phyloP scores from a whole-genome alignment of 2,113 vertebrate species.

The Epinephelus cyanopodus region DNA sequence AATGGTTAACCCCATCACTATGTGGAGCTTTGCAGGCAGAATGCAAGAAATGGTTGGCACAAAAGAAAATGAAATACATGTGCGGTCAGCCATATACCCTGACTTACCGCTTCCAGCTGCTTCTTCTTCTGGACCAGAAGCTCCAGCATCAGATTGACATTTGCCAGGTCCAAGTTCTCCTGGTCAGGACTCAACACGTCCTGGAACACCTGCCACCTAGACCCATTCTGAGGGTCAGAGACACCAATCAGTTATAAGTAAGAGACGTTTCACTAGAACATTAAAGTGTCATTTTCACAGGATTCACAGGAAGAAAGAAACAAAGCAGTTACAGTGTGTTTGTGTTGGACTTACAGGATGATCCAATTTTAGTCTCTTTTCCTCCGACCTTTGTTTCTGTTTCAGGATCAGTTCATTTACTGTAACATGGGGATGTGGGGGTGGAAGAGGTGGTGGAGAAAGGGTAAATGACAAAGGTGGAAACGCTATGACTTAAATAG shows the following conservation, averaged over 20 bases:
- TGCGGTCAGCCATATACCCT: not conserved
- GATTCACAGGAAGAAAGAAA: not conserved
- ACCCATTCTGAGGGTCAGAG: constrained; percentile 88
- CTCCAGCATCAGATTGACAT: constrained; percentile 98
- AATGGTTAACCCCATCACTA: not conserved
- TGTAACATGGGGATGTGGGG: constrained; percentile 66
- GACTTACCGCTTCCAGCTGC: constrained; percentile 95
- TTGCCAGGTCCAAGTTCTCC: constrained; percentile 96
- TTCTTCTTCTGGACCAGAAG: constrained; percentile 98
- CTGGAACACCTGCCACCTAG: constrained; percentile 97
- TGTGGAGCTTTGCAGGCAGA: not conserved
- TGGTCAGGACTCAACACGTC: constrained; percentile 95
- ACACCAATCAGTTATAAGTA: not conserved
- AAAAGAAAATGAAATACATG: not conserved
- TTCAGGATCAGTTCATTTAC: constrained; percentile 99
- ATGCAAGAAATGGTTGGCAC: not conserved
- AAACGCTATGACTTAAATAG: not conserved
- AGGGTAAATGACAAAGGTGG: not conserved
- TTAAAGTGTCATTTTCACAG: not conserved
- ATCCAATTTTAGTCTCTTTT: constrained; percentile 97
- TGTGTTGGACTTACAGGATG: constrained; percentile 91
- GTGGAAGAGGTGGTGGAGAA: not conserved
- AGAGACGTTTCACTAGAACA: not conserved
- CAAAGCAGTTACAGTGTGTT: not conserved
- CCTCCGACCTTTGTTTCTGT: constrained; percentile 97